Conservation (phyloP, 1,140 invertebrate genomes). For the Leptopilina clavipes region DNA sequence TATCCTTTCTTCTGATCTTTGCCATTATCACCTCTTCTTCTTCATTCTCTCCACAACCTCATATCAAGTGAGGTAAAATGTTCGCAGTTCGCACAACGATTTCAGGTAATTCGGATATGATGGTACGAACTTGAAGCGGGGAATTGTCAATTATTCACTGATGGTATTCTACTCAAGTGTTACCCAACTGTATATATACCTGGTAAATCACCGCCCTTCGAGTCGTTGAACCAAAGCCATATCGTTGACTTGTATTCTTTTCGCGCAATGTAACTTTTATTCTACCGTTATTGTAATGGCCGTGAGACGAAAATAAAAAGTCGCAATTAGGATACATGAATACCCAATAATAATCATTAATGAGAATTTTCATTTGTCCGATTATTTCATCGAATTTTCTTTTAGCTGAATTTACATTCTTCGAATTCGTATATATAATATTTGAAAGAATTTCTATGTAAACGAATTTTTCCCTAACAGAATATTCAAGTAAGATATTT, state of each 20-base stretch:
- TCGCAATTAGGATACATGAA: no score
- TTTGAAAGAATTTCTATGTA: no score
- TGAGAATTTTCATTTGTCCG: no score
- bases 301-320: no score
- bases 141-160: constrained; percentile 19
- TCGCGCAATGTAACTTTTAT: not conserved
- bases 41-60: not conserved
- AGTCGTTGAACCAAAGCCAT: not conserved
- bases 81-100: not conserved
- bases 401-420: no score
- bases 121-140: not conserved
- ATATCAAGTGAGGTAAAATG: constrained; percentile 2
- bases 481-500: no score
- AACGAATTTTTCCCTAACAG: no score
- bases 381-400: no score
- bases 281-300: no score
- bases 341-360: no score
- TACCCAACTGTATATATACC: not conserved
- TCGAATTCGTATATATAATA: no score
- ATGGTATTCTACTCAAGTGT: not conserved
- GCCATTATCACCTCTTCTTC: constrained; percentile 31
- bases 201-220: constrained; percentile 14
- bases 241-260: not conserved
- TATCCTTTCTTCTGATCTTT: constrained; percentile 27
- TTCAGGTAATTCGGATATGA: constrained; percentile 23